phyloP scores from a whole-genome alignment of 2,113 vertebrate species.

The Pluvialis apricaria region DNA sequence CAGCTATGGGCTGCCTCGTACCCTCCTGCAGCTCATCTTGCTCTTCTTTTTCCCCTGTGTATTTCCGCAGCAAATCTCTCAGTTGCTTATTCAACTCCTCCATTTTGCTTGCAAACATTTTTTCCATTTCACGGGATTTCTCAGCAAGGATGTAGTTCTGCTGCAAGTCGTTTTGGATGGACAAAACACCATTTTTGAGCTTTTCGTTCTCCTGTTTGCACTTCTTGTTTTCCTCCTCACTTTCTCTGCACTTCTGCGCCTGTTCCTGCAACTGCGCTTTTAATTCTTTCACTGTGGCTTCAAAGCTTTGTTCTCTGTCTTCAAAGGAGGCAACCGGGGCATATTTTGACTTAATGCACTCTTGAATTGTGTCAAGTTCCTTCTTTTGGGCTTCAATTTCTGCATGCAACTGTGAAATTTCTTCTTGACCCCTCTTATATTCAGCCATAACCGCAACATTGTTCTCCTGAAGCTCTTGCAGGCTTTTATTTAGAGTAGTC shows the following conservation, averaged over 20 bases:
- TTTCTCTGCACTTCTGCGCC: slow-evolving; percentile 57
- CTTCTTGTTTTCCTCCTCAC: slow-evolving; percentile 63
- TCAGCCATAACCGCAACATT: not conserved
- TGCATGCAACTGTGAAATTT: slow-evolving; percentile 73
- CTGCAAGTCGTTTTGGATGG: slow-evolving; percentile 77
- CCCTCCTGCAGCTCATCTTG: slow-evolving; percentile 67
- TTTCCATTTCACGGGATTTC: slow-evolving; percentile 71
- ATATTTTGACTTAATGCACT: slow-evolving; percentile 87
- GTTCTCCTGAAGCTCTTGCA: slow-evolving; percentile 36
- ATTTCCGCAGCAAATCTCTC: slow-evolving; percentile 69
- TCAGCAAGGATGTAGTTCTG: slow-evolving; percentile 69
- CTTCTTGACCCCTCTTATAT: slow-evolving; percentile 72
- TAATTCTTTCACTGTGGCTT: slow-evolving; percentile 72
- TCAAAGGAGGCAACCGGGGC: slow-evolving; percentile 76
- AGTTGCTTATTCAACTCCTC: slow-evolving; percentile 72
- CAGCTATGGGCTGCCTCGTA: slow-evolving; percentile 18
- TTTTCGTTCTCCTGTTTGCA: slow-evolving; percentile 73
- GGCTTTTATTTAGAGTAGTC: slow-evolving; percentile 7
- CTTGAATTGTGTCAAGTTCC: slow-evolving; percentile 91
- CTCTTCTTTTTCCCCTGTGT: slow-evolving; percentile 50
- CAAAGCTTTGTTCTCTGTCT: slow-evolving; percentile 80
- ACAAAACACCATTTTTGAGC: slow-evolving; percentile 67
- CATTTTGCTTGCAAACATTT: slow-evolving; percentile 46
- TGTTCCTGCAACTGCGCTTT: slow-evolving; percentile 71
- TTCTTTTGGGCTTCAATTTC: slow-evolving; percentile 89